Evolutionary conservation across 2,888 invertebrate species (phyloP).

Genomic region (Chironomus riparius): DNA sequence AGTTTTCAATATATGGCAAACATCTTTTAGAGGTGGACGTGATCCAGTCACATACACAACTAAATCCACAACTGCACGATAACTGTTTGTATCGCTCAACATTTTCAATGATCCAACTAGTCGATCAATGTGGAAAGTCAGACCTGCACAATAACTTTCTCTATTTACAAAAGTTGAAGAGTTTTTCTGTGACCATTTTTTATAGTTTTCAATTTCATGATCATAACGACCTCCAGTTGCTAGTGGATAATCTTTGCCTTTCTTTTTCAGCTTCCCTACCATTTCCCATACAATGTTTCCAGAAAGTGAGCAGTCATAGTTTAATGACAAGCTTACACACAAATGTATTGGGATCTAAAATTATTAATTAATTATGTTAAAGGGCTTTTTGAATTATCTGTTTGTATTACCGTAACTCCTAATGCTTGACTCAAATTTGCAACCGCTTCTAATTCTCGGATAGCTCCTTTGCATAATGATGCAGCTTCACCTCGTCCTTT

Average conservation of each 20-base stretch:
- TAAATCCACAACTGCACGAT: constrained; percentile 49
- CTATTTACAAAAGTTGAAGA: constrained; percentile 33
- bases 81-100: constrained; percentile 44
- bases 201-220: constrained; percentile 62
- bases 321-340: constrained; percentile 43
- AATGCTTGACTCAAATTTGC: constrained; percentile 60
- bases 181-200: constrained; percentile 38
- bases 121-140: constrained; percentile 76
- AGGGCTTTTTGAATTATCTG: too few relatives aligned
- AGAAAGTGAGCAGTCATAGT: constrained; percentile 47
- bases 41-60: constrained; percentile 57
- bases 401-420: constrained; percentile 58
- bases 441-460: constrained; percentile 66
- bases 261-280: constrained; percentile 37
- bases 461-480: constrained; percentile 56
- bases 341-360: constrained; percentile 50
- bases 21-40: constrained; percentile 48
- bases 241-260: constrained; percentile 47
- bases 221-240: constrained; percentile 90
- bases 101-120: constrained; percentile 54
- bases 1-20: constrained; percentile 47
- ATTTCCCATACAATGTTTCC: constrained; percentile 55
- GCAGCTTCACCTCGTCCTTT: constrained; percentile 60
- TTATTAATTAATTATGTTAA: background rate
- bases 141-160: constrained; percentile 57